phyloP scores from a whole-genome alignment of 2,113 vertebrate species.

The Eptesicus fuscus region DNA sequence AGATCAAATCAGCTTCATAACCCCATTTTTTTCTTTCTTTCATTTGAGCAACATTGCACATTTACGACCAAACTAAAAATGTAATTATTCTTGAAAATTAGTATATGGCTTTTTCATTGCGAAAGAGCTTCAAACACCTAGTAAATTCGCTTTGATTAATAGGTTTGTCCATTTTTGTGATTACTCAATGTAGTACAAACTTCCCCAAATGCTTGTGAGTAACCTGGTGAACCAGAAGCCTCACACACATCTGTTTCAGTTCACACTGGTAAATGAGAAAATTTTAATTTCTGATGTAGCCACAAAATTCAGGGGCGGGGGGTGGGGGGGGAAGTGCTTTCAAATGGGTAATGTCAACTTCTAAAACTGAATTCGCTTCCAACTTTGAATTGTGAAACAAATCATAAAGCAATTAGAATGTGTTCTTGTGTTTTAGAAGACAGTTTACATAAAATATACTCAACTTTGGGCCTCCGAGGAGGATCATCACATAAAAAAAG shows the following conservation, averaged over 20 bases:
- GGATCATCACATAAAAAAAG: not conserved
- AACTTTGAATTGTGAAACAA: constrained; percentile 39
- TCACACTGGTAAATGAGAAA: constrained; percentile 3
- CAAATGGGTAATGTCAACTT: not conserved
- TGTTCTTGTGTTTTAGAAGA: constrained; percentile 5
- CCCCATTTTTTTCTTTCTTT: not conserved
- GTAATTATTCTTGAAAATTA: not conserved
- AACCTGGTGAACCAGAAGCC: not conserved
- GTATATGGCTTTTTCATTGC: not conserved
- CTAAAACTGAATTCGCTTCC: constrained; percentile 4
- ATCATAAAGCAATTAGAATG: constrained; percentile 29
- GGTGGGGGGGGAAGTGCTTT: not conserved
- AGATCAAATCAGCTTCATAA: not conserved
- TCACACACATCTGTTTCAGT: not conserved
- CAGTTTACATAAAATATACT: not conserved
- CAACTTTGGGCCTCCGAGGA: not conserved
- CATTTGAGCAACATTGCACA: not conserved
- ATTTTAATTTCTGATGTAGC: not conserved
- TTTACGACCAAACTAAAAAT: constrained; percentile 37
- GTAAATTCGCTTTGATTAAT: not conserved
- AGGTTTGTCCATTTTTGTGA: not conserved
- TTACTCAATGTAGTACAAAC: not conserved
- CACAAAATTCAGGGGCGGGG: not conserved
- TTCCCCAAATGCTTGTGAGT: not conserved
- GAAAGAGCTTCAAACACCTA: not conserved